Conservation (phyloP, 2,888 invertebrate genomes). For the Drosophila formosana region DNA sequence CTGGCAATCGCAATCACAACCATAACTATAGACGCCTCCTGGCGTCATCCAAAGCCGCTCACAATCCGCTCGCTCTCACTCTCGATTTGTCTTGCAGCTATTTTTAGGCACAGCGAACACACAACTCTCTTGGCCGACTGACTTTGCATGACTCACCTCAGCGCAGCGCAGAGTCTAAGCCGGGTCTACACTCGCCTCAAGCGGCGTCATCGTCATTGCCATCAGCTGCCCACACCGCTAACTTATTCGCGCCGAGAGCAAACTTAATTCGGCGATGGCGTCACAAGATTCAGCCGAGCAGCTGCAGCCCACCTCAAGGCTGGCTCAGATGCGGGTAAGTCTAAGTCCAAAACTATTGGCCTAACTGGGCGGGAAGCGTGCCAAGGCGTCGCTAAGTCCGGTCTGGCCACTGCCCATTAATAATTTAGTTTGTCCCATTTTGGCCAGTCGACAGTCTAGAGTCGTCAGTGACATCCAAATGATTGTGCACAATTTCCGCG, state of each 20-base stretch:
- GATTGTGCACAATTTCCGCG: constrained; percentile 60
- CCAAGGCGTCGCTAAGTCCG: constrained; percentile 18
- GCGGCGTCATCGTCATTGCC: constrained; percentile 52
- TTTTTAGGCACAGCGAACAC: constrained; percentile 45
- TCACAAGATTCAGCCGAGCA: constrained; percentile 82
- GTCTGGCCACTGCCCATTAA: constrained; percentile 39
- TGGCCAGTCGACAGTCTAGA: constrained; percentile 8
- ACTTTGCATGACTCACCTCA: constrained; percentile 45
- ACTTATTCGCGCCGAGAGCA: constrained; percentile 21
- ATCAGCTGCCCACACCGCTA: constrained; percentile 62
- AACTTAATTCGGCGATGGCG: constrained; percentile 82
- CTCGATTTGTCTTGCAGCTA: constrained; percentile 43
- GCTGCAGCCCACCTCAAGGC: constrained; percentile 84
- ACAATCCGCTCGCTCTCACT: constrained; percentile 14
- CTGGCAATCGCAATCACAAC: neutral
- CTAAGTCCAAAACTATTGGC: neutral
- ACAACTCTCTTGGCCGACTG: constrained; percentile 13
- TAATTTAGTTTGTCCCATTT: constrained; percentile 14
- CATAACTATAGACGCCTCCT: constrained; percentile 67
- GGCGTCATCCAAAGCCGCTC: constrained; percentile 50
- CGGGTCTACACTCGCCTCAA: constrained; percentile 58
- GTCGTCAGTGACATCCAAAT: constrained; percentile 22
- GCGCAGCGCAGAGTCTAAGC: constrained; percentile 61
- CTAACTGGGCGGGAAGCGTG: constrained; percentile 37
- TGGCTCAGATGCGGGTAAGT: constrained; percentile 86